A percentile compares a stretch with the other conserved stretches of the same genome.
Evolutionary conservation across 2,797 vertebrate genomes (phyloP).

Genomic region (Tapera naevia): DNA sequence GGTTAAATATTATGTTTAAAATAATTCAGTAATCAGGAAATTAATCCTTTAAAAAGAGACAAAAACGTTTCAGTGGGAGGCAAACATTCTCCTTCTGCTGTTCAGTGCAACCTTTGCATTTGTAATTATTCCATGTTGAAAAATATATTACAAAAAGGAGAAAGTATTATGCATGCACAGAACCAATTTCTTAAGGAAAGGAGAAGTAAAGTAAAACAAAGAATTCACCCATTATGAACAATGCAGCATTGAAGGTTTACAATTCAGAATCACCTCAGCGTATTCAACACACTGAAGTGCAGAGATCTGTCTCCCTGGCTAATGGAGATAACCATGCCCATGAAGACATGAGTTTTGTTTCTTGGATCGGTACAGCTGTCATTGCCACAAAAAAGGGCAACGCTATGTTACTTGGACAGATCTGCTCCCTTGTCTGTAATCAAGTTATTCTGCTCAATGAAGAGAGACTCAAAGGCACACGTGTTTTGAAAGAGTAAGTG

Average conservation of each 20-base stretch:
- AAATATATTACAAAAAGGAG: neutral
- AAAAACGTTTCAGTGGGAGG: neutral
- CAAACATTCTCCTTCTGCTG: neutral
- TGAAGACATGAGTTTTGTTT: neutral
- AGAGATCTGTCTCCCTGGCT: neutral
- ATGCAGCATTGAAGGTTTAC: neutral
- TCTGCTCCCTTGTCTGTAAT: neutral
- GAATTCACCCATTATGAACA: neutral
- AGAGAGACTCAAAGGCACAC: neutral
- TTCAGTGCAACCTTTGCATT: neutral
- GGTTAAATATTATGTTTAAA: slow-evolving; percentile 38
- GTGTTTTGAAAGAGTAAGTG: neutral
- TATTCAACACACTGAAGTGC: neutral
- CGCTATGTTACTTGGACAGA: neutral
- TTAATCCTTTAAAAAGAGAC: slow-evolving; percentile 24
- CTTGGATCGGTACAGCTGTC: neutral
- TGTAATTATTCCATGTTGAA: slow-evolving; percentile 10
- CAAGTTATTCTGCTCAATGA: neutral
- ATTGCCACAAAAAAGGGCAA: neutral
- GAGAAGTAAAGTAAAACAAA: neutral
- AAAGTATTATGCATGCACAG: neutral
- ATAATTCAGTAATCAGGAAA: slow-evolving; percentile 5
- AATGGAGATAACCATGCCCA: neutral
- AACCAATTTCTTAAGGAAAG: slow-evolving; percentile 17
- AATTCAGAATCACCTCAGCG: neutral